Percentiles rank a stretch among this genome's conserved stretches.
Evolutionary conservation across 1,140 invertebrate species (phyloP).

Genomic region (Nylanderia fulva): DNA sequence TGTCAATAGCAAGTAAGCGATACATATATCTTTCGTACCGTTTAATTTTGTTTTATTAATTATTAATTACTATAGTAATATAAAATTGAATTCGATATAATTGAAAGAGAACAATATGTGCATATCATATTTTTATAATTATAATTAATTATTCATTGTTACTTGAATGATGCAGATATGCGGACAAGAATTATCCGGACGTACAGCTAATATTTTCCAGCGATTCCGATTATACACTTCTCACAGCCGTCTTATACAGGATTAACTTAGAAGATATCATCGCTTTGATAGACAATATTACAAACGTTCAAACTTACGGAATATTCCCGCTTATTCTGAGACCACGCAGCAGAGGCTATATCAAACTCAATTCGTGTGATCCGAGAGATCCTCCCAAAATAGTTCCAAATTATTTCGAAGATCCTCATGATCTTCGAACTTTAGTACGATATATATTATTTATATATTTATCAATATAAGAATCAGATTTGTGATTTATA

Average conservation of each 20-base stretch:
- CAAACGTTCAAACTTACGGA: constrained; percentile 87
- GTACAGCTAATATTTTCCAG: constrained; percentile 91
- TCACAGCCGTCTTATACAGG: no score
- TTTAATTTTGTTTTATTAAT: background rate
- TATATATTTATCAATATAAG: background rate
- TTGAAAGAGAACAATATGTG: background rate
- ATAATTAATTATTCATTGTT: constrained; percentile 11
- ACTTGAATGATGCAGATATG: constrained; percentile 86
- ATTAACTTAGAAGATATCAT: no score
- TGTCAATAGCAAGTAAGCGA: constrained; percentile 88
- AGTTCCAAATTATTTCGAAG: constrained; percentile 92
- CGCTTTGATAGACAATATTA: constrained; percentile 87
- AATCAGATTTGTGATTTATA: no score
- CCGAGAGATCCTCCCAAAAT: constrained; percentile 91
- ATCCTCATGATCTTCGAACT: constrained; percentile 89
- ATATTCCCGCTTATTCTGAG: constrained; percentile 89
- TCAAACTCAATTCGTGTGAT: constrained; percentile 89
- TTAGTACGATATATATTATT: constrained; percentile 86
- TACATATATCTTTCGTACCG: background rate
- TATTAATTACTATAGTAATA: background rate
- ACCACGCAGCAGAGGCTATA: constrained; percentile 90
- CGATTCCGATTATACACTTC: no score
- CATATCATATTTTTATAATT: background rate
- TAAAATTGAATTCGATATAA: background rate
- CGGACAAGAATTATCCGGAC: constrained; percentile 88